Conservation (phyloP, 1,140 invertebrate genomes). For the Drosophila fuyamai region DNA sequence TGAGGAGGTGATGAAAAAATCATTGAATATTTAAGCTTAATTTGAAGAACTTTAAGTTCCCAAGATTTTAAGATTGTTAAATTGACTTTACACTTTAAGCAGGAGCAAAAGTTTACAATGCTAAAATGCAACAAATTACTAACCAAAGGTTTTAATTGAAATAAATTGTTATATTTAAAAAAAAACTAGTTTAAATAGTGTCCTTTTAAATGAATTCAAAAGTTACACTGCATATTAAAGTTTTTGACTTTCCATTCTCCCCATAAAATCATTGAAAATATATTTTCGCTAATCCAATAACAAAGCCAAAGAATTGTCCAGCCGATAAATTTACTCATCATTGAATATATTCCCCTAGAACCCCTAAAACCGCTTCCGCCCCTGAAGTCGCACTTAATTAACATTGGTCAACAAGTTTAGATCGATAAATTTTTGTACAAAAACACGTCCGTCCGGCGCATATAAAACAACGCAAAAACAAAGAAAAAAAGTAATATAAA, state of each 20-base stretch:
- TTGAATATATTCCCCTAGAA: conserved; percentile 7
- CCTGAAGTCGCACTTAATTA: conserved; percentile 56
- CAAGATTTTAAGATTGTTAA: neutral
- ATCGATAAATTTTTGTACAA: conserved; percentile 62
- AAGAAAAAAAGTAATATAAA: conserved; percentile 40
- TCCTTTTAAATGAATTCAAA: neutral
- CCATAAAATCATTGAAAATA: conserved; percentile 21
- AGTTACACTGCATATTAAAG: neutral
- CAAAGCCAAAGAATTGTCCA: conserved; percentile 18
- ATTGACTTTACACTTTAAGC: neutral
- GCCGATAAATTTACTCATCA: conserved; percentile 35
- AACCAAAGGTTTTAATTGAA: too few species aligned
- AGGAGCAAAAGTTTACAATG: neutral
- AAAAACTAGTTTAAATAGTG: neutral
- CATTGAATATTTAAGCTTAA: conserved; percentile 16
- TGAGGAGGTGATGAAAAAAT: conserved; percentile 19
- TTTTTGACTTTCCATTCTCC: neutral
- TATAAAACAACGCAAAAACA: conserved; percentile 21
- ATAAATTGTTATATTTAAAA: neutral
- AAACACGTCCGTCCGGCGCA: conserved; percentile 33
- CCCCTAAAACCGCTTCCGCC: neutral
- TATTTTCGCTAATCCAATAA: conserved; percentile 13
- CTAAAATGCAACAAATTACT: too few species aligned
- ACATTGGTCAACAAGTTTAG: conserved; percentile 54
- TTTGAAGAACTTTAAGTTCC: conserved; percentile 1